A percentile compares a stretch with the other conserved stretches of the same genome.
These are phyloP conservation scores for Drosophila barbarae DNA, from an alignment of 2,888 invertebrate species.

Conservation along the genomic window DNA sequence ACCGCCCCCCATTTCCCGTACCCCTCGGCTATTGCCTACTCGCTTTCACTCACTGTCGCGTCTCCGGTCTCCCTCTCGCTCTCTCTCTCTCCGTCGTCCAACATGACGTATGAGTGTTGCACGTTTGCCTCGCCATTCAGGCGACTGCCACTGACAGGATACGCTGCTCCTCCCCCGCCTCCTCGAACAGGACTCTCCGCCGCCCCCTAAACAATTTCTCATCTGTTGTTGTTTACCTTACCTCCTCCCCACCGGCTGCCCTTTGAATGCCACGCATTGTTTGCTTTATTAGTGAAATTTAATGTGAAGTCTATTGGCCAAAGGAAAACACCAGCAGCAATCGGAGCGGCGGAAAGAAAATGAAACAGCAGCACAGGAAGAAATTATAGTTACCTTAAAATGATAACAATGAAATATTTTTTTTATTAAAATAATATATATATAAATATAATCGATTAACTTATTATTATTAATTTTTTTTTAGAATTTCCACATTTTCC, in stretches of 20 bases:
- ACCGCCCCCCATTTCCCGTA: background rate
- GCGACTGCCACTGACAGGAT: slow-evolving; percentile 55
- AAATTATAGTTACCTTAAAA: background rate
- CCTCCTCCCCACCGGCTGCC: slow-evolving; percentile 5
- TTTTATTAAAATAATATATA: background rate
- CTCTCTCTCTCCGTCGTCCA: slow-evolving; percentile 35
- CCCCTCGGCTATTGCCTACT: slow-evolving; percentile 4
- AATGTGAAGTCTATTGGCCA: slow-evolving; percentile 61
- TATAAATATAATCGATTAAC: background rate
- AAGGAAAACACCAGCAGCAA: slow-evolving; percentile 17
- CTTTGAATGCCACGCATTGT: slow-evolving; percentile 56
- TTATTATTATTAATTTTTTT: background rate
- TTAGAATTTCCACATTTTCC: background rate
- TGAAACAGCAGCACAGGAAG: background rate
- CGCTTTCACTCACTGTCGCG: slow-evolving; percentile 23
- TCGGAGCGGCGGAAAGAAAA: slow-evolving; percentile 9
- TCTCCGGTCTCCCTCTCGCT: background rate
- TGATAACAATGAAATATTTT: background rate
- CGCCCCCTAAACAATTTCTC: slow-evolving; percentile 55
- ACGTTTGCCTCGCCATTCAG: slow-evolving; percentile 63
- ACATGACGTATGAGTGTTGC: slow-evolving; percentile 76
- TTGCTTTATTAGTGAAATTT: slow-evolving; percentile 73
- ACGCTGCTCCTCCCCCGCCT: slow-evolving; percentile 1
- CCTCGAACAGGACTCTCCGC: background rate
- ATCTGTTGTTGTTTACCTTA: slow-evolving; percentile 65